Evolutionary conservation across 2,113 vertebrate species (phyloP).

Genomic region (Oplegnathus fasciatus): DNA sequence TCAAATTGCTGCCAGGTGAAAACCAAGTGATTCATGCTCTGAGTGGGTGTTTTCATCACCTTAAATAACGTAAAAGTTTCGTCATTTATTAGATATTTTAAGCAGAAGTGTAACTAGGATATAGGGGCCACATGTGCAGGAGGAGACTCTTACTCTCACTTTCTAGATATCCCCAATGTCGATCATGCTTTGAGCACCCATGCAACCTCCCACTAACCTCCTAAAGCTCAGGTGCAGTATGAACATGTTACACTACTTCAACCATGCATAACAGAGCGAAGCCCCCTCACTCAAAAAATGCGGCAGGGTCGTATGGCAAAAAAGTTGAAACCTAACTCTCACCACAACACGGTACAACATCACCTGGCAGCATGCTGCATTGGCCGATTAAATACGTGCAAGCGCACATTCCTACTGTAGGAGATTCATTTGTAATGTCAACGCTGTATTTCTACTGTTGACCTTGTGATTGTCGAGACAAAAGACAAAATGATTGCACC

Average conservation of each 20-base stretch:
- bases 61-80: conserved; percentile 5
- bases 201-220: background rate
- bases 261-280: too few species aligned
- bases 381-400: background rate
- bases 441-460: too few species aligned
- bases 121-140: background rate
- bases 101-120: background rate
- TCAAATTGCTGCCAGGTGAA: conserved; percentile 25
- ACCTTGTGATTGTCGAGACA: too few species aligned
- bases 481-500: too few species aligned
- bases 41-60: conserved; percentile 8
- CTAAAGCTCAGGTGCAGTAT: too few species aligned
- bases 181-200: background rate
- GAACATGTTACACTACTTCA: background rate
- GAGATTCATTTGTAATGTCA: too few species aligned
- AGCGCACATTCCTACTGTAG: background rate
- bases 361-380: background rate
- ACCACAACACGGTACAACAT: background rate
- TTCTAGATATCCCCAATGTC: background rate
- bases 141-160: background rate
- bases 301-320: too few species aligned
- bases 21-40: background rate
- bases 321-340: too few species aligned
- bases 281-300: too few species aligned
- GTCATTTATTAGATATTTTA: background rate